Evolutionary conservation across 2,113 vertebrate species (phyloP).

Genomic region (mouse (Mus musculus)): DNA sequence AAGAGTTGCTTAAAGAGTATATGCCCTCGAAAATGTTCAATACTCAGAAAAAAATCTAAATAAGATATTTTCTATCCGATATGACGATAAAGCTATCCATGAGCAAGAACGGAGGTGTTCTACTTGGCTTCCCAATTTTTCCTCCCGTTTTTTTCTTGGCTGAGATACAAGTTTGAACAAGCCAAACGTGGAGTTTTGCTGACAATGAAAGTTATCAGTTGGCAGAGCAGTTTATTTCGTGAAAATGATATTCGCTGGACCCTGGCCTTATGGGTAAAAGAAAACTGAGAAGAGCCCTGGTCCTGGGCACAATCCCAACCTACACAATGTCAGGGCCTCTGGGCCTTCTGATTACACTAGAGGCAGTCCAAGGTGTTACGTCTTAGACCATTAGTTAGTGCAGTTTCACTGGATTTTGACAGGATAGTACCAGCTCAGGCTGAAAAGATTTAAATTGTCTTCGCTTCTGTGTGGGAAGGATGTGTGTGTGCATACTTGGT

Average conservation of each 20-base stretch:
- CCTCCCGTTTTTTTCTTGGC: slow-evolving; percentile 4
- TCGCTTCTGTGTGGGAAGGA: neutral
- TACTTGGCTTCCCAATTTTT: neutral
- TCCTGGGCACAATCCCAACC: neutral
- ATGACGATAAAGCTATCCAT: neutral
- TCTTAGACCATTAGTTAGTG: neutral
- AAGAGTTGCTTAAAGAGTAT: neutral
- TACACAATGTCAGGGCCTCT: neutral
- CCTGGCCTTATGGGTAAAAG: neutral
- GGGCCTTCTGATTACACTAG: neutral
- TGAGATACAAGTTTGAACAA: neutral
- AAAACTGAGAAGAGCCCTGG: neutral
- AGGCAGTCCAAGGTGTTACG: neutral
- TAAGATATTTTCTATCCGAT: slow-evolving; percentile 1
- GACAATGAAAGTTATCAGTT: slow-evolving; percentile 57
- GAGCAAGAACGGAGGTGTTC: neutral
- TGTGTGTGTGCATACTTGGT: neutral
- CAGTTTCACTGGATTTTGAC: slow-evolving; percentile 11
- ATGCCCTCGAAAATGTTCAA: neutral
- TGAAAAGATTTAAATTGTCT: slow-evolving; percentile 13
- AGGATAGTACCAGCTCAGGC: neutral
- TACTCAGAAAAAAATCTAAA: neutral
- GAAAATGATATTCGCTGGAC: neutral
- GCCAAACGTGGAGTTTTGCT: neutral
- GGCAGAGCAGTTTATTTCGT: neutral